Percentiles rank a stretch among this genome's conserved stretches.
These are phyloP conservation scores for Operophtera brumata DNA, from an alignment of 2,888 invertebrate species.

Conservation along the genomic window DNA sequence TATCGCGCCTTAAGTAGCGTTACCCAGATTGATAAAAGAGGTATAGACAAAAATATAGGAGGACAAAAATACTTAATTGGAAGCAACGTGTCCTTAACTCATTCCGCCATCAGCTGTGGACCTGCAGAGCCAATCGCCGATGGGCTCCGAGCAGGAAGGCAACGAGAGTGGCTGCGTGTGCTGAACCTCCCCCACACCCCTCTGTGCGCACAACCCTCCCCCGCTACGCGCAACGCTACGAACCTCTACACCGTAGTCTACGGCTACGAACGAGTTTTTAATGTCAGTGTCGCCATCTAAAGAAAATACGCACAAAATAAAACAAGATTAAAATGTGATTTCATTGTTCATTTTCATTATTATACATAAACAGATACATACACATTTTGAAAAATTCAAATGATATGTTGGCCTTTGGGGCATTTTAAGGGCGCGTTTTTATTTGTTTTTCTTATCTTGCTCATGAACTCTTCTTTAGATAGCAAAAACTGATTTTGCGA, in stretches of 20 bases:
- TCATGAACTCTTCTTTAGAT: no score
- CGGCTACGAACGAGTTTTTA: background rate
- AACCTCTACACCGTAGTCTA: background rate
- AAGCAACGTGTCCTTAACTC: constrained; percentile 51
- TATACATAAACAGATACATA: no score
- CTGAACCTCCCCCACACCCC: constrained; percentile 65
- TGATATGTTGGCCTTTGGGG: no score
- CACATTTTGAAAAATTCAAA: no score
- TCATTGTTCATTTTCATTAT: no score
- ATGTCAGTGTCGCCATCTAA: background rate
- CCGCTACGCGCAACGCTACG: background rate
- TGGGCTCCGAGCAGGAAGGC: constrained; percentile 89
- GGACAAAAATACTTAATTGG: background rate
- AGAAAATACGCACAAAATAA: background rate
- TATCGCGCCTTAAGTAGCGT: no score
- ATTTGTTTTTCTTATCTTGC: no score
- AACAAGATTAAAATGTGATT: no score
- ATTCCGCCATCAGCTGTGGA: constrained; percentile 84
- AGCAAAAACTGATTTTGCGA: no score
- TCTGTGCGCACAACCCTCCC: background rate
- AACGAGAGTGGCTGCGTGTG: constrained; percentile 92
- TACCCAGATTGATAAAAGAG: no score
- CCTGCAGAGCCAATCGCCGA: constrained; percentile 89
- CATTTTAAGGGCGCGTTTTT: no score
- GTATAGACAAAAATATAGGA: no score